These are phyloP conservation scores for Pelobates fuscus DNA, from an alignment of 2,113 vertebrate species.

Conservation along the genomic window DNA sequence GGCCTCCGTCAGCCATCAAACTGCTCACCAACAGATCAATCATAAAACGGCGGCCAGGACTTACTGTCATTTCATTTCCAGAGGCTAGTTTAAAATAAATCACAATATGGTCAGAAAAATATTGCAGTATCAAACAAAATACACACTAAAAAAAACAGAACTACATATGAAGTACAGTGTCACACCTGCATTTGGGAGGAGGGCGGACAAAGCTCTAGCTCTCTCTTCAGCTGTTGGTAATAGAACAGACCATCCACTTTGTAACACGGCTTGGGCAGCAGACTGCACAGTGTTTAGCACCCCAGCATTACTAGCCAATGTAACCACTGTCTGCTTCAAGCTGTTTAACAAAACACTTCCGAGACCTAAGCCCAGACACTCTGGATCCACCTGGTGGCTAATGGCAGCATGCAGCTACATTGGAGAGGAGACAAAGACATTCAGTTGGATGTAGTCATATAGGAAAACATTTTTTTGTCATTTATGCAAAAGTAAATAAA, in stretches of 20 bases:
- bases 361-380: constrained; percentile 88
- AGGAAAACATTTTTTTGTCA: neutral
- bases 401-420: constrained; percentile 91
- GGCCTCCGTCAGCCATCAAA: constrained; percentile 94
- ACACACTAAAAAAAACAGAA: neutral
- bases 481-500: no score
- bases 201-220: constrained; percentile 88
- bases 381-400: constrained; percentile 93
- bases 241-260: constrained; percentile 95
- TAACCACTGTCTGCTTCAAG: constrained; percentile 93
- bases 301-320: constrained; percentile 89
- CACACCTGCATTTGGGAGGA: constrained; percentile 89
- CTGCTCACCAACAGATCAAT: constrained; percentile 96
- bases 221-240: constrained; percentile 94
- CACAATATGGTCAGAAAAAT: neutral
- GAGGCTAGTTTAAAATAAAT: constrained; percentile 69
- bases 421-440: constrained; percentile 32
- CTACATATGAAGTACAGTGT: neutral
- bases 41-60: constrained; percentile 94
- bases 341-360: constrained; percentile 91
- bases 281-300: constrained; percentile 90
- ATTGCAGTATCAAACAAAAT: neutral
- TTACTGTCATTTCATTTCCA: constrained; percentile 90
- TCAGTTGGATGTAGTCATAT: neutral
- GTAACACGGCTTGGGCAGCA: constrained; percentile 91